A percentile compares a stretch with the other conserved stretches of the same genome.
Evolutionary conservation across 37 sponge, comb jelly and placozoan species (phyloP).

Genomic region (Petrosia ficiformis): DNA sequence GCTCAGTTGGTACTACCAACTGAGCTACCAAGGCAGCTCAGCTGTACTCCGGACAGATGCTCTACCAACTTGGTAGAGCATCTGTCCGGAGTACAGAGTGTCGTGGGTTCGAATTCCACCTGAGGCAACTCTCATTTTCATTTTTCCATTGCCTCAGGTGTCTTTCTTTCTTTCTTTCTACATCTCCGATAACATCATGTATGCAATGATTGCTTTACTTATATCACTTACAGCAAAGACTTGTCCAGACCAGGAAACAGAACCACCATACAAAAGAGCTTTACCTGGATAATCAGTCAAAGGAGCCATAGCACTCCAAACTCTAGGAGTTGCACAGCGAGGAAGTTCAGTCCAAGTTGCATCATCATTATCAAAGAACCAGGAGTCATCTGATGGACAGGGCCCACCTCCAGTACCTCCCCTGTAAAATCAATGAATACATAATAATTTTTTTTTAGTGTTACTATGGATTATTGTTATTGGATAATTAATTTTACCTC

Average conservation of each 20-base stretch:
- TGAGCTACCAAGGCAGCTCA: too few species aligned
- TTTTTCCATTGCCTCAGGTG: too few species aligned
- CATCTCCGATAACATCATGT: too few species aligned
- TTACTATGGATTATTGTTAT: not conserved
- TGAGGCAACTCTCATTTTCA: too few species aligned
- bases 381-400: constrained; percentile 61
- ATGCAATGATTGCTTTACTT: not conserved
- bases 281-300: constrained; percentile 27
- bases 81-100: too few species aligned
- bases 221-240: constrained; percentile 30
- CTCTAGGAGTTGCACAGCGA: constrained; percentile 40
- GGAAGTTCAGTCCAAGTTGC: constrained; percentile 29
- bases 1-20: too few species aligned
- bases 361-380: constrained; percentile 25
- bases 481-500: constrained; percentile 19
- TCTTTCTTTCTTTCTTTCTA: constrained; percentile 7
- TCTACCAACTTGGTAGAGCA: too few species aligned
- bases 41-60: not conserved
- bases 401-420: constrained; percentile 58
- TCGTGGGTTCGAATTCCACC: too few species aligned
- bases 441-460: not conserved
- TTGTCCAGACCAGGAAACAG: constrained; percentile 5
- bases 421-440: not conserved
- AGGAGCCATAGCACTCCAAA: constrained; percentile 45
- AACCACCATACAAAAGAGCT: constrained; percentile 61